A percentile compares a stretch with the other conserved stretches of the same genome.
Evolutionary conservation across 1,140 invertebrate species (phyloP).

Genomic region (Hyles vespertilio): DNA sequence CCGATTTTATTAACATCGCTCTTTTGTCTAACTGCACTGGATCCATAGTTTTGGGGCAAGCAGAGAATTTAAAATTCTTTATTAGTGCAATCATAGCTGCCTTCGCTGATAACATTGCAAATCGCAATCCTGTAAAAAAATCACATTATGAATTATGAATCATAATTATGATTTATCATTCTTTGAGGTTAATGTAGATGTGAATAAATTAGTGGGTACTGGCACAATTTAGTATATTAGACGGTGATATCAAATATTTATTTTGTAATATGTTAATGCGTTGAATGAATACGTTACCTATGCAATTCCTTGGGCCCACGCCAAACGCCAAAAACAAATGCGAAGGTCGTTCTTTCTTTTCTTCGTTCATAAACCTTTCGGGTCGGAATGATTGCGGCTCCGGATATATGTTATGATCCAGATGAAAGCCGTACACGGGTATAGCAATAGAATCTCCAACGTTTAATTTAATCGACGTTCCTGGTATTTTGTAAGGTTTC

Average conservation of each 20-base stretch:
- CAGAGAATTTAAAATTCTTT: constrained; percentile 57
- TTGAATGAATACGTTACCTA: constrained; percentile 72
- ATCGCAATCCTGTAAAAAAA: constrained; percentile 53
- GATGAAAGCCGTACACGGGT: constrained; percentile 75
- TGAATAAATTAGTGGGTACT: too few relatives aligned
- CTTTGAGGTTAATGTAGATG: too few relatives aligned
- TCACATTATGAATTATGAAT: neutral
- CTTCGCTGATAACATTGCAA: constrained; percentile 60
- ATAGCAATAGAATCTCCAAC: constrained; percentile 65
- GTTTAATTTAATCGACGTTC: constrained; percentile 60
- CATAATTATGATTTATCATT: neutral
- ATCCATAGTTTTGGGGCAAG: constrained; percentile 45
- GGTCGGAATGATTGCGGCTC: constrained; percentile 78
- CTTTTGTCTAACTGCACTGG: constrained; percentile 44
- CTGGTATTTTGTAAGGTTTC: constrained; percentile 71
- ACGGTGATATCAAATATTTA: too few relatives aligned
- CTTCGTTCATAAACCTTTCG: constrained; percentile 77
- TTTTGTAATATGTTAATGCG: too few relatives aligned
- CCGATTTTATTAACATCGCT: constrained; percentile 44
- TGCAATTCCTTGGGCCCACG: constrained; percentile 83
- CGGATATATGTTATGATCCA: constrained; percentile 77
- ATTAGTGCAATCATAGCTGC: constrained; percentile 50
- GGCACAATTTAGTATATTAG: too few relatives aligned
- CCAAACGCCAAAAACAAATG: constrained; percentile 83
- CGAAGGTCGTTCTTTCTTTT: constrained; percentile 62